Base-by-base conservation (phyloP, 2,113 vertebrate species). In the Cololabis saira region DNA sequence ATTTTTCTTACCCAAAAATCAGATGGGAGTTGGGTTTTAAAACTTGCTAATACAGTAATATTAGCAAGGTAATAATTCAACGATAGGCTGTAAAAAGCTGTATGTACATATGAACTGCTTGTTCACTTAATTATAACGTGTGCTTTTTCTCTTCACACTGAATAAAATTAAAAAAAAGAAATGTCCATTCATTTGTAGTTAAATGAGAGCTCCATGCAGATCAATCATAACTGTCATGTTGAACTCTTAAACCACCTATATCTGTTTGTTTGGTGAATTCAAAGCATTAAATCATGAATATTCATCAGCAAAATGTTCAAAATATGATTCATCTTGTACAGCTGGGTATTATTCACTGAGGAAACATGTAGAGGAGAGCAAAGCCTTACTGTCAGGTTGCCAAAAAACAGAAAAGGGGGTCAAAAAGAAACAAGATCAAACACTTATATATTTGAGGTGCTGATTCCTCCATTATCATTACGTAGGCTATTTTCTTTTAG, bases 271-370 rank as follows among this genome's bases (percentile, higher is more conserved):
- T 78, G 64, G 69, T 83, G 80, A 72, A 87, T 87, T 78, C 83
- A 85, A 88, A 91, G 76, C 61, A 49, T 7, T 12, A 1, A 22
- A 15, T 15, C 7, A 83, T 90, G 85, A 90, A 91, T 91, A 91
- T 91, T 87, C 80, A 91, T 86, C 0, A 17, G 74, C 45, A 11
- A 41, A 67, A 84, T 86, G 83, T 62, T 37, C 3, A 67, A 67
- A 71, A 82, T 67, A 81, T 91, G 90, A 91, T 81, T 90, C 86
- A 91, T 88, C 62, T 42, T 75, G 83, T 87, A 81, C 84, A 86
- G 86, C 84, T 85, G 80, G 78, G 75, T 84, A 78, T 82, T 82
- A 86, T 88, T 82, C 78, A 70, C 65, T 63, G 52, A 84, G 37
- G 75, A 50, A 78, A 73, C 48, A 65, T 71, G 71, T 82, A 73